Conservation (phyloP, 1,140 invertebrate species). For the Heliconius hermathena region DNA sequence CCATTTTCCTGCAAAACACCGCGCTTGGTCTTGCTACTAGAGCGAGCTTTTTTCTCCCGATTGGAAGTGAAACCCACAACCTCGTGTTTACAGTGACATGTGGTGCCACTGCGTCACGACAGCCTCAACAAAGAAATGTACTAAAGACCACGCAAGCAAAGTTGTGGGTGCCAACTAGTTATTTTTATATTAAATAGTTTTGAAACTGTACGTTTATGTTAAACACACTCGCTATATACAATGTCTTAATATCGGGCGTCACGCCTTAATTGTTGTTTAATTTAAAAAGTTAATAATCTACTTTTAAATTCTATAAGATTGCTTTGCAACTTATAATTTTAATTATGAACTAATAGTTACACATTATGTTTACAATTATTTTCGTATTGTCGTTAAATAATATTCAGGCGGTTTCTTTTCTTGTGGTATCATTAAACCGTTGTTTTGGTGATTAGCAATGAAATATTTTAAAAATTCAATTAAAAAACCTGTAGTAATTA, state of each 20-base stretch:
- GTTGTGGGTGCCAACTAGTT: no score
- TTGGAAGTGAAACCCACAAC: no score
- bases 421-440: neutral
- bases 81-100: no score
- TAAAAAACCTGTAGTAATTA: neutral
- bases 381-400: neutral
- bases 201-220: no score
- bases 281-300: neutral
- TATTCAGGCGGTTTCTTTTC: neutral
- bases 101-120: no score
- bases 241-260: neutral
- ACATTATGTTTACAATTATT: neutral
- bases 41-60: no score
- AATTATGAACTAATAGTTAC: slow-evolving; percentile 1
- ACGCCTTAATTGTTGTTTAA: neutral
- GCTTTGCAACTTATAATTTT: neutral
- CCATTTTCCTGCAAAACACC: no score
- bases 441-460: neutral
- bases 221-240: no score
- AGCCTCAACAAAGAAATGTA: no score
- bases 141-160: no score
- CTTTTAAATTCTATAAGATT: neutral
- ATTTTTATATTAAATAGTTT: no score
- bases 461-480: neutral
- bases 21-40: no score